Evolutionary conservation across 2,797 vertebrate genomes (phyloP), one percentile per base, ranked within the genome.

Genomic region (Ptychobarbus kaznakovi): DNA sequence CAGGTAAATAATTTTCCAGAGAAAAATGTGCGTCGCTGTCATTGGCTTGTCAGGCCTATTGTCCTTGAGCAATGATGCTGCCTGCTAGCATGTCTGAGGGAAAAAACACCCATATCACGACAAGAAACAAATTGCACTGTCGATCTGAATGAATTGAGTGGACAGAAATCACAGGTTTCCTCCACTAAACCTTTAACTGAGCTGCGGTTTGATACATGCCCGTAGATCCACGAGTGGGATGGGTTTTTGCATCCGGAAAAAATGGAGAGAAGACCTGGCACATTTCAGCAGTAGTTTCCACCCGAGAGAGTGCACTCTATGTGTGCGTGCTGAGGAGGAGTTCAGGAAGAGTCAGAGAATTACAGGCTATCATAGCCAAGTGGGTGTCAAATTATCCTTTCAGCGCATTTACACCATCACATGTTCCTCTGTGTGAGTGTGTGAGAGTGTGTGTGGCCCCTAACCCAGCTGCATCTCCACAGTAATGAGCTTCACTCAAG

Each of bases 361-460:
- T 90, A 90, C 65, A 76, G 86, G 90, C 88, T 91, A 92, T 92
- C 92, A 91, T 92, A 91, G 91, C 90, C 88, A 90, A 93, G 87
- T 79, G 61, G 82, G 91, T 93, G 94, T 93, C 93, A 94, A 93
- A 94, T 93, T 87, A 93, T 93, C 90, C 88, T 84, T 88, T 93
- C 91, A 91, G 88, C 92, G 80, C 91, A 94, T 93, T 94, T 93
- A 92, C 90, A 89, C 88, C 56, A 89, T 87, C 90, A 90, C 86
- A 87, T 87, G 84, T 83, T 74, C 66, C 35, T 61, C 74, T 83
- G 82, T 86, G 66, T 86, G 82, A 40, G 83, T 88, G 86, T 38
- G 86, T 38, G 82, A 38, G 85, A 66, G 74, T 69, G 32, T 42
- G 66, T 86, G 46, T 75, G 49, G 18, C 79, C 20, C 51, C 61